Evolutionary conservation across 2,797 vertebrate species (phyloP), one percentile per base, ranked within the genome.

Genomic region (Siniperca scherzeri): DNA sequence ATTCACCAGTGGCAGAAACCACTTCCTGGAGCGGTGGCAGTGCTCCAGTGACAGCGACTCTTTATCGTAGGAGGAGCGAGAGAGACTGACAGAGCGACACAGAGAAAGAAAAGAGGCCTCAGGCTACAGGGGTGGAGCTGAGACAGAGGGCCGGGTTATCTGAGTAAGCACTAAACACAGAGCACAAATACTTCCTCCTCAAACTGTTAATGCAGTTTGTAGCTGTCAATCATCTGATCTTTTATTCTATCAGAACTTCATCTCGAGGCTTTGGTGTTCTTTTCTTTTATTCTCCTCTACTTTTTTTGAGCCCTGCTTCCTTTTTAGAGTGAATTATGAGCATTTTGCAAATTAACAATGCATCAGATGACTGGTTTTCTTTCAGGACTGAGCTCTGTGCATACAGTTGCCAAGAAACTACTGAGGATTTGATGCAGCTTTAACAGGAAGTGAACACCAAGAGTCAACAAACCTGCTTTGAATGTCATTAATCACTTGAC

Each of bases 21-120:
- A 95, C 94, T 95, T 96, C 95, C 95, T 94, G 94, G 80, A 91
- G 62, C 27, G 22, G 75, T 17, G 82, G 76, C 87, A 27, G 70
- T 22, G 91, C 85, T 93, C 75, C 70, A 81, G 84, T 93, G 87
- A 90, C 92, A 85, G 68, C 9, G 13, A 74, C 78, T 85, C 72
- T 70, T 81, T 76, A 66, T 56, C 73, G 78, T 50, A 71, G 69
- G 65, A 44, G 61, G 36, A 30, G 21, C 0, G 36, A 65, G 66
- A 65, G 44, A 13, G 16, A 67, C 9, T 12, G 74, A 87, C 61
- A 84, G 52, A 72, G 42, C 44, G 53, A 71, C 21, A 27, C 38
- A 74, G 42, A 50, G 59, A 74, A 44, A 61, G 56, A 57, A 68
- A n/a, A 59, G 68, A 83, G 80, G 75, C 85, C 73, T 81, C 7